These are phyloP conservation scores for Dryoscopus gambensis DNA, from an alignment of 2,113 vertebrate species.

Conservation along the genomic window DNA sequence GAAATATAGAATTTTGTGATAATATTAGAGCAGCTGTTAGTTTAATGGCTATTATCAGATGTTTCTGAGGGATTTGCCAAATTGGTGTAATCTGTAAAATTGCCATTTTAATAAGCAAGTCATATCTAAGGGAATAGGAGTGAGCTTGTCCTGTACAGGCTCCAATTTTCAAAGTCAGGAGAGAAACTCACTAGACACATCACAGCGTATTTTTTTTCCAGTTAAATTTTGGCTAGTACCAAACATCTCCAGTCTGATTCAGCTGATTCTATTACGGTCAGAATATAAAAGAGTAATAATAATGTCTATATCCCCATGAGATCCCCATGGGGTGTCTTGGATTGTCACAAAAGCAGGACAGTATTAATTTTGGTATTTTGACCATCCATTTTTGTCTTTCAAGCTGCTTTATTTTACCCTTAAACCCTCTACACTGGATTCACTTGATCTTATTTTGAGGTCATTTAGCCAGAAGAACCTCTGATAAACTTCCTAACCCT, in stretches of 20 bases:
- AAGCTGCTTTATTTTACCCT: not conserved
- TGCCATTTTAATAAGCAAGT: slow-evolving; percentile 21
- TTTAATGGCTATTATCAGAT: not conserved
- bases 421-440: not conserved
- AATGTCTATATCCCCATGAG: not conserved
- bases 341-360: not conserved
- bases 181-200: not conserved
- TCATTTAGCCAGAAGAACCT: not conserved
- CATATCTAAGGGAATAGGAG: not conserved
- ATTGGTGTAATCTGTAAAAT: slow-evolving; percentile 14
- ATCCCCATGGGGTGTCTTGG: not conserved
- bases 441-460: not conserved
- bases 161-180: slow-evolving; percentile 6
- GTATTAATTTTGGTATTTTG: not conserved
- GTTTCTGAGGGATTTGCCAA: slow-evolving; percentile 14
- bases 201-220: not conserved
- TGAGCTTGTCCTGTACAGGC: not conserved
- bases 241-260: not conserved
- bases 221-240: not conserved
- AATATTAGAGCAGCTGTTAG: not conserved
- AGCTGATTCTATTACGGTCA: not conserved
- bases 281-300: not conserved
- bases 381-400: not conserved
- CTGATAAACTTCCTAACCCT: not conserved
- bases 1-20: not conserved